Base-by-base conservation (phyloP, 2,797 vertebrate genomes). In the Discoglossus pictus region DNA sequence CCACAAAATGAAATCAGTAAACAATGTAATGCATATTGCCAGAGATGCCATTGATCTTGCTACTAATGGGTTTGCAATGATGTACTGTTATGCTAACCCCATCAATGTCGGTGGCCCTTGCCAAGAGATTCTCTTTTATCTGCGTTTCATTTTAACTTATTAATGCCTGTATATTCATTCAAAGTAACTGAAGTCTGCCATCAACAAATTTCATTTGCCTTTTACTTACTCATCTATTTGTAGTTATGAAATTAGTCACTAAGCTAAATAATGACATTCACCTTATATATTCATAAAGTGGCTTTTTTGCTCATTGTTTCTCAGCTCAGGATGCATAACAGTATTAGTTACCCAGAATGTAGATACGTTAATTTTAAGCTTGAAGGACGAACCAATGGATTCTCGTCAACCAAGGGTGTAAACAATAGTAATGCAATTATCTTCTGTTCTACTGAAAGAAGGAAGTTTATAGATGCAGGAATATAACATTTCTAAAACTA, bases 31-130 rank as follows among this genome's bases (percentile, higher is more conserved):
- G 55, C 34, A 35, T 75, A 20, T 31, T 79, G 71, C 77, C 74
- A 76, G 56, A 63, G 63, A 55, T 76, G 76, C 72, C 80, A 84
- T 74, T 78, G 82, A 84, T 83, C 81, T 72, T 55, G 6, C 73
- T 73, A 64, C 60, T 73, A 82, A 79, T 68, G 72, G 61, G 76
- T 83, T 76, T 84, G 58, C 76, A 83, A 82, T 78, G 54, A 73
- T n/a, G 50, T 64, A 68, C 65, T 66, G 27, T 81, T 82, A 78
- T 67, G 36, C 74, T 82, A 82, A 81, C 78, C 62, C 44, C 44
- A 66, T 78, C 75, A 72, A 42, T 74, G 68, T 64, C 53, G 44
- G 61, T 64, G 65, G 40, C 58, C 72, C 66, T 66, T 69, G 58
- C 62, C 61, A 73, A 73, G 36, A 70, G 13, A 44, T n/a, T 4